Evolutionary conservation across 2,113 vertebrate species (phyloP), one percentile per base, ranked within the genome.

Genomic region (Centropus bengalensis): DNA sequence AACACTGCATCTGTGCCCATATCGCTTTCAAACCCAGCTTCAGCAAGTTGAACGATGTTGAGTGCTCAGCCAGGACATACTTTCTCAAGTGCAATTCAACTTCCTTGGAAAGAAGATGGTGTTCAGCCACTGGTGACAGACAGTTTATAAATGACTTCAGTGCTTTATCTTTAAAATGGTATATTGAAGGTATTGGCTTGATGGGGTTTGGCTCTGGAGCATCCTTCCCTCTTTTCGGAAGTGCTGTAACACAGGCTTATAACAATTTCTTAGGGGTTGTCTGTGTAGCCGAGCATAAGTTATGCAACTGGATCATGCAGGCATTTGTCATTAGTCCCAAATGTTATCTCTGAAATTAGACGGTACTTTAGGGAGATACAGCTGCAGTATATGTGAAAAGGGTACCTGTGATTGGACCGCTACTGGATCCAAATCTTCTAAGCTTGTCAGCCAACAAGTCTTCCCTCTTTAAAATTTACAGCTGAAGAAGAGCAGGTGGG

Each of bases 71-170:
- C 90, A 96, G 94, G 90, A 91, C 92, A 86, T 89, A 94, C 93
- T 93, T 96, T 96, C 73, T 91, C 75, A 93, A 96, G 79, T 77
- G 68, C 83, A 96, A 95, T 84, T 96, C 79, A 93, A 64, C 71
- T 96, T 95, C 55, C 82, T 88, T 91, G 75, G 68, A 96, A 68
- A 80, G 68, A 86, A 94, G 92, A 85, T 91, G 86, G 70, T 95
- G 90, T 88, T 96, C 95, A 96, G 82, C 95, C 95, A 82, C 84
- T 91, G 90, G 93, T 96, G 95, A 96, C 86, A 96, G 94, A 96
- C 95, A 94, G 95, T 94, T 96, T 95, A 91, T 93, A 95, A 94
- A 96, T 95, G 86, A 86, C 96, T 95, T 96, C 76, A 90, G 92
- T 91, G 59, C 56, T 95, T 96, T 96, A 90, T 93, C 95, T 94